Conservation (phyloP, 53 echinoderm and acorn worm species). For the Hippasteria phrygiana region DNA sequence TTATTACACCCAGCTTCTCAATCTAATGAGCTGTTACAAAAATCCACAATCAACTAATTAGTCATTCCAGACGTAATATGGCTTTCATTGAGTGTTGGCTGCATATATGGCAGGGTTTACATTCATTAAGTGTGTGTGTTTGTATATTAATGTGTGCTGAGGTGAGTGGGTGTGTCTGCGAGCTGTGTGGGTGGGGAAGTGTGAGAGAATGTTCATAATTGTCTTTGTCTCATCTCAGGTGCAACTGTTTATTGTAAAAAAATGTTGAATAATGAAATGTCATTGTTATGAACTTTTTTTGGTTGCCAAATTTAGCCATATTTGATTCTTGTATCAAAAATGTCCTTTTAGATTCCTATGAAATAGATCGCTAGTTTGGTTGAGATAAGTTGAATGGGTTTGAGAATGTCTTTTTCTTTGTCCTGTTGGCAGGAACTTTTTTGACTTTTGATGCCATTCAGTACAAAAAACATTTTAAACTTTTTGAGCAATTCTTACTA, state of each 20-base stretch:
- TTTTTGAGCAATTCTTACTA: no score
- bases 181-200: constrained; percentile 5
- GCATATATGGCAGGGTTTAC: constrained; percentile 7
- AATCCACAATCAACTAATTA: no score
- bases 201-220: constrained; percentile 45
- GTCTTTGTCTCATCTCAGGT: constrained; percentile 68
- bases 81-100: neutral
- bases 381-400: no score
- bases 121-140: neutral
- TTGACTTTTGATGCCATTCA: no score
- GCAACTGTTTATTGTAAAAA: constrained; percentile 63
- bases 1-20: no score
- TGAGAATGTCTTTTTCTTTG: no score
- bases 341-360: neutral
- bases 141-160: constrained; percentile 4
- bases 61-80: no score
- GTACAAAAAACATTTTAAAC: no score
- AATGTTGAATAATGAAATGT: constrained; percentile 51
- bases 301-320: constrained; percentile 59
- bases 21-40: no score
- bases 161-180: neutral
- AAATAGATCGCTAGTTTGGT: neutral
- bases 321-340: neutral
- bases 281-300: neutral
- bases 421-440: no score